A percentile compares a stretch with the other conserved stretches of the same genome.
phyloP scores from a whole-genome alignment of 2,888 invertebrate species.

The Cryptus armator region DNA sequence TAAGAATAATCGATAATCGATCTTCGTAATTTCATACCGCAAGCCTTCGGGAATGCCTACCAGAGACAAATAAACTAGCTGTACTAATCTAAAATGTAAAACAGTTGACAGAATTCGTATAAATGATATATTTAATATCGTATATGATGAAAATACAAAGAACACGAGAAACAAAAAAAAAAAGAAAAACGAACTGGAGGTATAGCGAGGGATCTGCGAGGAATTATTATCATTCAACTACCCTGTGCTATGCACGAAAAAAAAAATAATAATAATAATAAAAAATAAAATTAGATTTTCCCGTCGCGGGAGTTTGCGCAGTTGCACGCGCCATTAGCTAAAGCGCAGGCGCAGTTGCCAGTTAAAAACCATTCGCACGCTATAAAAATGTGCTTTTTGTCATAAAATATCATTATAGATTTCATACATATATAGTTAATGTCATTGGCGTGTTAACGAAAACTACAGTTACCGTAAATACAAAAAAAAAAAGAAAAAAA shows the following conservation, averaged over 20 bases:
- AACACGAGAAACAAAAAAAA: not conserved
- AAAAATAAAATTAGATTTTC: conserved; percentile 4
- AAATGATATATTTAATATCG: conserved; percentile 29
- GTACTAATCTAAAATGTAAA: conserved; percentile 47
- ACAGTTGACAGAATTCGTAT: conserved; percentile 43
- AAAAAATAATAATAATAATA: not conserved
- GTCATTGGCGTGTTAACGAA: conserved; percentile 25
- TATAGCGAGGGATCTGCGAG: conserved; percentile 6
- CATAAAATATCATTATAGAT: conserved; percentile 44
- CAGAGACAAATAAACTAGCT: conserved; percentile 68
- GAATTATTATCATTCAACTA: conserved; percentile 17
- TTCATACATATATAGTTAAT: conserved; percentile 44
- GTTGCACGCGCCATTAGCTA: not conserved
- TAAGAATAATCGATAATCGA: conserved; percentile 65
- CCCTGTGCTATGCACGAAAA: not conserved
- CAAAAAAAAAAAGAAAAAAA: conserved; percentile 9
- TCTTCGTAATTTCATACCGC: conserved; percentile 72
- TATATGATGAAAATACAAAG: conserved; percentile 12
- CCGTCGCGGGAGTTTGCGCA: conserved; percentile 9
- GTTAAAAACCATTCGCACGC: conserved; percentile 23
- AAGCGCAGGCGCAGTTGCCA: conserved; percentile 25
- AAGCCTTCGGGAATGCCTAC: conserved; percentile 74
- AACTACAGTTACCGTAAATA: conserved; percentile 16
- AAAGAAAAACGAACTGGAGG: not conserved
- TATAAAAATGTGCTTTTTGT: conserved; percentile 46